These are phyloP conservation scores for Pterocles orientalis DNA, from an alignment of 2,113 vertebrate species.

Conservation along the genomic window DNA sequence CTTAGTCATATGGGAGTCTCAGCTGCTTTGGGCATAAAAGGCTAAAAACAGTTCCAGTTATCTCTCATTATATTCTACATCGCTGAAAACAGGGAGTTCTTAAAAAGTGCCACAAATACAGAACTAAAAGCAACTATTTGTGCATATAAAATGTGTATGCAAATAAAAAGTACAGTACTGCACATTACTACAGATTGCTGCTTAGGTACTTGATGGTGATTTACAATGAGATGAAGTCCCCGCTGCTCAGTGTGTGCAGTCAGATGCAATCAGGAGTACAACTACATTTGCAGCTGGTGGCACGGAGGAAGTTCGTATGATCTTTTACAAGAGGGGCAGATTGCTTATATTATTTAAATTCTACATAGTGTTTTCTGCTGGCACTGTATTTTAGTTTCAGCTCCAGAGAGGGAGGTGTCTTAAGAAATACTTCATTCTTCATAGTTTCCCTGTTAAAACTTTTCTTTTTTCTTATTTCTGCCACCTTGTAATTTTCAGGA, in stretches of 20 bases:
- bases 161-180: neutral
- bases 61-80: neutral
- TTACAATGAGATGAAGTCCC: neutral
- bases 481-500: neutral
- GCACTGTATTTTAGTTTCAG: neutral
- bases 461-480: neutral
- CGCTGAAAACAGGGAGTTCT: neutral
- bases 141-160: neutral
- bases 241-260: accelerated
- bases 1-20: neutral
- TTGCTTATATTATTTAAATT: neutral
- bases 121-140: neutral
- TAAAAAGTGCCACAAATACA: neutral
- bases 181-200: neutral
- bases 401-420: neutral
- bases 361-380: neutral
- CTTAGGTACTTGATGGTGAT: neutral
- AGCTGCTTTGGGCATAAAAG: neutral
- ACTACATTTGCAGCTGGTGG: neutral
- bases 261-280: neutral
- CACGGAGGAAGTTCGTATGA: accelerated
- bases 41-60: neutral
- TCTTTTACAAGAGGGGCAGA: neutral
- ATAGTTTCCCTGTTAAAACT: neutral
- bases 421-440: neutral